phyloP scores from a whole-genome alignment of 2,113 vertebrate species.

The Marcusenius ussheri region DNA sequence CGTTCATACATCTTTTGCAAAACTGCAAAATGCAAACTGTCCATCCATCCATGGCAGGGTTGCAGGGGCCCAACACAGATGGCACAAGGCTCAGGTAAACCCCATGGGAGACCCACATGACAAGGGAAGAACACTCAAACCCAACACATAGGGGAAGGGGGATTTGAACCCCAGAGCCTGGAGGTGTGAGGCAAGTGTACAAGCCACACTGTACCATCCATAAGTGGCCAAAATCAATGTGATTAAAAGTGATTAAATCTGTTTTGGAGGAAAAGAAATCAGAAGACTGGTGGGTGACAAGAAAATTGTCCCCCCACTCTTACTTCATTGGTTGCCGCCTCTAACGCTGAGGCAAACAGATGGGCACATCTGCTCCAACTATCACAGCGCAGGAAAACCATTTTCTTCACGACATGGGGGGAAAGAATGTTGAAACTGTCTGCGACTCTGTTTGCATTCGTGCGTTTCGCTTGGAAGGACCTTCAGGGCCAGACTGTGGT shows the following conservation, averaged over 20 bases:
- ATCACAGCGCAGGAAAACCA: neutral
- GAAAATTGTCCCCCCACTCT: neutral
- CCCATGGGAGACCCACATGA: neutral
- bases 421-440: neutral
- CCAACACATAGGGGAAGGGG: neutral
- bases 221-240: neutral
- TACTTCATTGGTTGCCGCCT: neutral
- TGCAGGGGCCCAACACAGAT: neutral
- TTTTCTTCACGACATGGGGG: slow-evolving; percentile 5
- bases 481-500: neutral
- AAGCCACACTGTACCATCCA: neutral
- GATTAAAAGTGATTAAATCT: neutral
- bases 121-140: neutral
- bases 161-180: neutral
- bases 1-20: neutral
- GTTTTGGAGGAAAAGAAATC: neutral
- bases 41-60: neutral
- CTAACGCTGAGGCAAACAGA: neutral
- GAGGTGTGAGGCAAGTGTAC: neutral
- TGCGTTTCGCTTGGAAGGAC: neutral
- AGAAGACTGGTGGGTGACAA: neutral
- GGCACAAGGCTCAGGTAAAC: neutral
- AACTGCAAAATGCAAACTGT: neutral
- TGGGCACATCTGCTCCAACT: neutral
- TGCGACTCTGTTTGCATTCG: neutral